Evolutionary conservation across 2,113 vertebrate species (phyloP).

Genomic region (Desmodus rotundus): DNA sequence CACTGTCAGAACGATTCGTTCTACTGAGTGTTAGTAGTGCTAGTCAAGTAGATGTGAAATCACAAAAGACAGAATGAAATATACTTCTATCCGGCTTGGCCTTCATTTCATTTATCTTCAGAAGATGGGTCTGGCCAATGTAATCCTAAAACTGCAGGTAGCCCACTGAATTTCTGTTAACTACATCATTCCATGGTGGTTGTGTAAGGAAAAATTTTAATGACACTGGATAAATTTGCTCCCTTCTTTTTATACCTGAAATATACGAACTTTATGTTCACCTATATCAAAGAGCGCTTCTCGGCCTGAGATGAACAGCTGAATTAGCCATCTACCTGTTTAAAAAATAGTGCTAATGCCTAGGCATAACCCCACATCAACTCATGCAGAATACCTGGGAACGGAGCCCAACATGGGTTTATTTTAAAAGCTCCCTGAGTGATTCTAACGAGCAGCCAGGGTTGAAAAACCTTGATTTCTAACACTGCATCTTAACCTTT

Average conservation of each 20-base stretch:
- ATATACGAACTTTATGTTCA: neutral
- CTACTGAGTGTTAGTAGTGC: constrained; percentile 36
- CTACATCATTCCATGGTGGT: neutral
- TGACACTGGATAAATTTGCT: neutral
- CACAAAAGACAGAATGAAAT: constrained; percentile 51
- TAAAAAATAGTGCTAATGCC: neutral
- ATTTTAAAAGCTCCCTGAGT: neutral
- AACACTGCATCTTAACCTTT: constrained; percentile 25
- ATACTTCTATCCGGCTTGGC: neutral
- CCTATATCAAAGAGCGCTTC: neutral
- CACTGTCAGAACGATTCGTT: constrained; percentile 48
- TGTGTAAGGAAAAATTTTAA: neutral
- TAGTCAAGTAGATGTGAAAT: constrained; percentile 60
- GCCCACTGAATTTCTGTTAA: constrained; percentile 15
- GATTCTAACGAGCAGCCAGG: neutral
- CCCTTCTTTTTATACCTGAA: neutral
- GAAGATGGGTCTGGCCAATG: neutral
- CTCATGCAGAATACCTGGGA: neutral
- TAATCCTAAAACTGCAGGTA: constrained; percentile 7
- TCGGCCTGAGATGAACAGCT: neutral
- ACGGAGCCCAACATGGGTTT: neutral
- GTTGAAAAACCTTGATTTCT: constrained; percentile 36
- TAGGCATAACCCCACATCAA: neutral
- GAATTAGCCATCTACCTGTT: neutral
- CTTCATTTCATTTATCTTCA: constrained; percentile 38